Evolutionary conservation across 2,113 vertebrate genomes (phyloP), one percentile per base, ranked within the genome.

Genomic region (Gambusia holbrooki): DNA sequence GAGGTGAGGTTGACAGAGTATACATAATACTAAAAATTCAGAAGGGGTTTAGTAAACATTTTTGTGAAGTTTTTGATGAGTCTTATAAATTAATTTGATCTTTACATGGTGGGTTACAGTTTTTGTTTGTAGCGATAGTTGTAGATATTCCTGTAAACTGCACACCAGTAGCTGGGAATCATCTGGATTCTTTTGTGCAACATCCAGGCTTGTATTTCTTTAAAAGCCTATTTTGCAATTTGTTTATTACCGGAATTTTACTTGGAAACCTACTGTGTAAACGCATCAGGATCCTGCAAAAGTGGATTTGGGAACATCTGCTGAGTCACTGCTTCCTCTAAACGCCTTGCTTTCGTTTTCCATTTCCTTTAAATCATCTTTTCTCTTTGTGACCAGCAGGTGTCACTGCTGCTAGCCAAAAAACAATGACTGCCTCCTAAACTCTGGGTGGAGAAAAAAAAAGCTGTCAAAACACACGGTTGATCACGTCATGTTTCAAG

Each of bases 311-410:
- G 51, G 51, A 58, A 25, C 51, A 58, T 62, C 12, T 6, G 42
- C 51, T 71, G 74, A 81, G 33, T 83, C 76, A 80, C 60, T 33
- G 6, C 62, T 92, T 90, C 82, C 71, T 65, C 5, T 74, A 88
- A 92, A 87, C n/a, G 22, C 22, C 6, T 33, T 74, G 29, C 62
- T 88, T 84, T 84, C 71, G 27, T 10, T 90, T 88, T 86, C 40
- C 19, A 0, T 84, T 89, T 89, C 78, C 62, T 74, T 27, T 74
- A 85, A 89, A 25, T 9, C 0, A 30, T 1, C 0, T 3, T 9
- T 62, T 2, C 60, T 51, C 17, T 1, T 2, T 32, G 0, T 27
- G 5, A 12, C 25, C 88, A 45, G 62, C 62, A 91, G 86, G 64
- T 64, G 92, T 62, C 89, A 1, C 71, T 68, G 73, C 15, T 67